Evolutionary conservation across 1,140 invertebrate species (phyloP).

Genomic region (Eriosoma lanigerum): DNA sequence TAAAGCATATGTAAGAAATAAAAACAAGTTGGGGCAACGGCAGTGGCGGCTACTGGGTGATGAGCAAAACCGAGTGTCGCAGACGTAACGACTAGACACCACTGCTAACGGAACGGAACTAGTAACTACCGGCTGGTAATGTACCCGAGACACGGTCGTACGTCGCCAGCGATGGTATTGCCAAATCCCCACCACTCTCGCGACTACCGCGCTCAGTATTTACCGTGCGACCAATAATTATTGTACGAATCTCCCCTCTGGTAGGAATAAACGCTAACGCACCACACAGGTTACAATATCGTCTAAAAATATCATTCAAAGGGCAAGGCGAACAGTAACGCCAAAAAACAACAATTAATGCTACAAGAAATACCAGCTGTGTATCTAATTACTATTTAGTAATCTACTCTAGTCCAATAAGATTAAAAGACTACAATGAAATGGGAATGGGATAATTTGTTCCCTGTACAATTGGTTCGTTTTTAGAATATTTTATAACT

Average conservation of each 20-base stretch:
- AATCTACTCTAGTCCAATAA: too few relatives aligned
- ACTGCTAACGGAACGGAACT: conserved; percentile 43
- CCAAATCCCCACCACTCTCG: neutral
- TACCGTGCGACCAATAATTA: conserved; percentile 36
- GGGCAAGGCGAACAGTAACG: conserved; percentile 34
- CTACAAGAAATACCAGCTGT: neutral
- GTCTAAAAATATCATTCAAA: conserved; percentile 46
- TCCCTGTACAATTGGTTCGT: too few relatives aligned
- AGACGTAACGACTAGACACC: conserved; percentile 2
- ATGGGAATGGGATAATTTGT: too few relatives aligned
- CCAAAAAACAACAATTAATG: conserved; percentile 11
- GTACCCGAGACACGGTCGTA: neutral
- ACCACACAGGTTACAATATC: neutral
- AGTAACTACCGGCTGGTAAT: neutral
- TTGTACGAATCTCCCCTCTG: neutral
- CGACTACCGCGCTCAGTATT: conserved; percentile 4
- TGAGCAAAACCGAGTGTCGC: conserved; percentile 1
- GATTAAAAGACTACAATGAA: too few relatives aligned
- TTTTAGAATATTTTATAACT: too few relatives aligned
- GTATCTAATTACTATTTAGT: conserved; percentile 31
- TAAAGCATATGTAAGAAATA: neutral
- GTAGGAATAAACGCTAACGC: neutral
- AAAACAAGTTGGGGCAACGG: neutral
- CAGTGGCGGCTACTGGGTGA: conserved; percentile 6
- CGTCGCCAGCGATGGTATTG: conserved; percentile 5